Percentiles rank a stretch among this genome's conserved stretches.
phyloP scores from a whole-genome alignment of 2,113 vertebrate species.

The Coturnix japonica region DNA sequence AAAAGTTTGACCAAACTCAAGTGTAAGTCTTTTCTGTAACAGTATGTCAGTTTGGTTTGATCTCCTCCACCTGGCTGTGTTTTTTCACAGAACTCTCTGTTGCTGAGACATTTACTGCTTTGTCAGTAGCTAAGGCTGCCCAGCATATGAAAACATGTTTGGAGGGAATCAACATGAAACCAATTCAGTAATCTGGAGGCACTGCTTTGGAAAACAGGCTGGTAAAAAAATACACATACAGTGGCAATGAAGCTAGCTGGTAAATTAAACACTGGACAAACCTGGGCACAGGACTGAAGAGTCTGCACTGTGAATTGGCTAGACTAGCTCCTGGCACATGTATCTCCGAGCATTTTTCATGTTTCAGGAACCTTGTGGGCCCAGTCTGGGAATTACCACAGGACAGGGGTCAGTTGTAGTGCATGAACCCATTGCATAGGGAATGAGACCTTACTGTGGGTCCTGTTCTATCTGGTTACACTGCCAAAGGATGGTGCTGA shows the following conservation, averaged over 20 bases:
- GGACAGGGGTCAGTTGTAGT: not conserved
- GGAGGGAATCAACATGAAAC: not conserved
- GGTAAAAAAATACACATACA: not conserved
- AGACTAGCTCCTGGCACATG: not conserved
- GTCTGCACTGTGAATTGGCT: not conserved
- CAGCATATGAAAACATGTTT: not conserved
- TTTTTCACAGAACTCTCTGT: not conserved
- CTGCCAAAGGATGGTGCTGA: too few species aligned
- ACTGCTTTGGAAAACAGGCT: not conserved
- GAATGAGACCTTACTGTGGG: not conserved
- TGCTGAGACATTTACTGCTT: not conserved
- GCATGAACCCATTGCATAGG: too few species aligned
- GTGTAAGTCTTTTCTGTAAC: not conserved
- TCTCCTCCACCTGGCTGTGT: not conserved
- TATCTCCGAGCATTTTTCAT: not conserved
- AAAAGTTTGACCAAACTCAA: not conserved
- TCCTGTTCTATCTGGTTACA: not conserved
- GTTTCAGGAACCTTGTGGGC: not conserved
- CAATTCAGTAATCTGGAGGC: not conserved
- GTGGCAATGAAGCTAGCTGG: not conserved
- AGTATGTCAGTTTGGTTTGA: not conserved
- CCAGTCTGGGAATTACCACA: not conserved
- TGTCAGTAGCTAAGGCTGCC: not conserved
- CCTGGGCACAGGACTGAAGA: not conserved
- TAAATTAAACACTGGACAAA: fast-evolving